Percentiles rank a stretch among this genome's conserved stretches.
phyloP scores from a whole-genome alignment of 2,113 vertebrate genomes.

The Vicugna pacos region DNA sequence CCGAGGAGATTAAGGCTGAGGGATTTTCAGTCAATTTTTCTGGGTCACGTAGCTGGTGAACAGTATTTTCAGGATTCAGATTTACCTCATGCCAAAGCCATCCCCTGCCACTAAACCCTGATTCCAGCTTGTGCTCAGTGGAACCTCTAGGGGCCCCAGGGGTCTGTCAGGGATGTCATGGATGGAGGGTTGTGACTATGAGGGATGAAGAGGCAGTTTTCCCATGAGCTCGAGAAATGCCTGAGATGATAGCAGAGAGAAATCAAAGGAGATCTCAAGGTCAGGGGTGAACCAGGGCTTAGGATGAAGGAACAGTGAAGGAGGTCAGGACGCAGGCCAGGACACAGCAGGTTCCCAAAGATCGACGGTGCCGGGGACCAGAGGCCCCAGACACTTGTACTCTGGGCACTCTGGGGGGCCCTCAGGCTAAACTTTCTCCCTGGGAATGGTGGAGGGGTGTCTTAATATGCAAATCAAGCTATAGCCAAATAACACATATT shows the following conservation, averaged over 20 bases:
- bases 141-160: not conserved
- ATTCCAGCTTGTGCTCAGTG: not conserved
- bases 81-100: not conserved
- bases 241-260: not conserved
- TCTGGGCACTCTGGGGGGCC: fast-evolving
- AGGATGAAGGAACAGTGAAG: not conserved
- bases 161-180: not conserved
- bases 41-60: not conserved
- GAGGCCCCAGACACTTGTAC: fast-evolving
- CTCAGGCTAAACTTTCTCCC: not conserved
- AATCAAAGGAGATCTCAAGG: not conserved
- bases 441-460: not conserved
- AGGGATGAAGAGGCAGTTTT: not conserved
- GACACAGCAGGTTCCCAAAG: not conserved
- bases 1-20: fast-evolving
- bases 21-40: not conserved
- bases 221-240: not conserved
- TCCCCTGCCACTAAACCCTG: fast-evolving
- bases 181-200: not conserved
- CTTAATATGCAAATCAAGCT: not conserved
- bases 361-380: too few species aligned
- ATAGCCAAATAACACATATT: not conserved
- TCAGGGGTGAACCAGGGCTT: not conserved
- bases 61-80: too few species aligned
- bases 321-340: not conserved